Base-by-base conservation (phyloP, 2,888 invertebrate genomes). In the Brachypterus glaber region DNA sequence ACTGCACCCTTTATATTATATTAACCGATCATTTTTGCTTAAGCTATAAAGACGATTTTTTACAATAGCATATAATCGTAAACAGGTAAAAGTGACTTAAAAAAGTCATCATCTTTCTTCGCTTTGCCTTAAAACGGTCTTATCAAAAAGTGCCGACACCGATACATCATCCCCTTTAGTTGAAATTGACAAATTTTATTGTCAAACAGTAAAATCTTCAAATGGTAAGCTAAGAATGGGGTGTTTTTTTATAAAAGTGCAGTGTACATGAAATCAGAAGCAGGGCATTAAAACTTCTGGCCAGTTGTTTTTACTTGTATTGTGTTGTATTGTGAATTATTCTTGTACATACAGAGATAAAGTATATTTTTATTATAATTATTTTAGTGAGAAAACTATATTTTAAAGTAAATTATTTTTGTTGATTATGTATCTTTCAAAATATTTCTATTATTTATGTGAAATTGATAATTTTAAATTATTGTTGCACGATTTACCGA, bases 361-460 rank as follows among this genome's bases (percentile, higher is more conserved):
- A 45, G 40, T 48, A 46, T 50, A 50, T 50, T 52, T 53, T 52
- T 50, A 48, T 51, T 48, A 47, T 50, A 42, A 53, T 49, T 44
- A 47, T 40, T 49, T 48, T 46, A 49, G 49, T 49, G 47, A 48
- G 48, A 49, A n/a, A 30, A 37, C 35, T 42, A 41, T 42, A 39
- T 36, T 39, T 39, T 41, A 39, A 43, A 43, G 41, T 48, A 49
- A 48, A 43, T 47, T 49, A 49, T 50, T 49, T 45, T 46, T 48
- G 47, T 48, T 50, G 47, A 41, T 48, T 45, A 41, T 45, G 29
- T 41, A 38, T 49, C 38, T 43, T 43, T 36, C 34, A 36, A 33
- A 34, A 40, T 40, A 44, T n/a, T n/a, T n/a, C n/a, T n/a, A n/a
- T n/a, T 21, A 8, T 8, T 21, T 9, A 21, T 21, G 24, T 8